A percentile compares a stretch with the other conserved stretches of the same genome.
phyloP scores from a whole-genome alignment of 2,888 invertebrate genomes.

The Neuroscelio doddi region DNA sequence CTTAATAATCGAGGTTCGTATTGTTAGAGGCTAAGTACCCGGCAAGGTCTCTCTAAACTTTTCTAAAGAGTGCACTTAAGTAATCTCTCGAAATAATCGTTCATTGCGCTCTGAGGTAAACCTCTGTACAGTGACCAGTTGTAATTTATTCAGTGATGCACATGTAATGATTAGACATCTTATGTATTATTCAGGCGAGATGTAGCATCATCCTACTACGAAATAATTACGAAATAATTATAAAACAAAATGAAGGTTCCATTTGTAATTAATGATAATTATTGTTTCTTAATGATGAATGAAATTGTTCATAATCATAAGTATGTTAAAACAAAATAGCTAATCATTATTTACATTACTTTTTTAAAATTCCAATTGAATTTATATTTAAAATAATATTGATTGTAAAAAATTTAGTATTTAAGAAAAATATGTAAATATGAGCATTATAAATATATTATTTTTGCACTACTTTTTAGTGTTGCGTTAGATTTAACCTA shows the following conservation, averaged over 20 bases:
- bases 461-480: too few species aligned
- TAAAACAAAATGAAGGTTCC: conserved; percentile 8
- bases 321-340: too few species aligned
- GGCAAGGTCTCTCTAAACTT: conserved; percentile 1
- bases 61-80: neutral
- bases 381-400: too few species aligned
- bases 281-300: too few species aligned
- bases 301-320: too few species aligned
- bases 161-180: neutral
- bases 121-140: neutral
- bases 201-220: conserved; percentile 1
- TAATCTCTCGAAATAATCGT: neutral
- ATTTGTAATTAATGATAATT: neutral
- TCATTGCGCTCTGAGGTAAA: conserved; percentile 5
- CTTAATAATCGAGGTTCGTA: too few species aligned
- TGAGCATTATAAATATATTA: too few species aligned
- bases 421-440: too few species aligned
- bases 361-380: too few species aligned
- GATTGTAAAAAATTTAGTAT: too few species aligned
- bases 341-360: too few species aligned
- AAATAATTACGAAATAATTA: conserved; percentile 23
- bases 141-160: neutral
- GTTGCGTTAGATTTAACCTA: too few species aligned
- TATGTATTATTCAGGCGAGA: conserved; percentile 12
- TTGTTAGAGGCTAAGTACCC: neutral